These are phyloP conservation scores for Pycnomerus fuliginosus DNA, from an alignment of 2,888 invertebrate genomes.

Conservation along the genomic window DNA sequence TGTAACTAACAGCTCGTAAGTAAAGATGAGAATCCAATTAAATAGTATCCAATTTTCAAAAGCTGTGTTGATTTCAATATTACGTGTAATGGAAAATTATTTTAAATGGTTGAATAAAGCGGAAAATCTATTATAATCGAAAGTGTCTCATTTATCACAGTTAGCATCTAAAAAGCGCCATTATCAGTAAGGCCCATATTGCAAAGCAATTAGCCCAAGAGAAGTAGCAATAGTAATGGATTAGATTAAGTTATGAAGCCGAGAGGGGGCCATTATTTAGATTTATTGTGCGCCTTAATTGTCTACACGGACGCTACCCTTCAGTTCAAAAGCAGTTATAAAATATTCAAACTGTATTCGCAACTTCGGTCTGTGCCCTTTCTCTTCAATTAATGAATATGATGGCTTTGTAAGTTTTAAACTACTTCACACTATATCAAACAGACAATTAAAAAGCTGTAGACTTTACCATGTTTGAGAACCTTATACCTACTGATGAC, in stretches of 20 bases:
- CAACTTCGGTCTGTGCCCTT: slow-evolving; percentile 31
- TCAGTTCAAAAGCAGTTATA: slow-evolving; percentile 40
- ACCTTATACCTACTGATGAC: no score
- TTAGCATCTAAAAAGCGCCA: slow-evolving; percentile 24
- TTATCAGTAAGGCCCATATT: slow-evolving; percentile 29
- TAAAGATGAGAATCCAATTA: no score
- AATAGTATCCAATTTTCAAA: no score
- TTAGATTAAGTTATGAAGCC: slow-evolving; percentile 46
- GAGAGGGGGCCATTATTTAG: slow-evolving; percentile 44
- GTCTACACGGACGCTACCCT: slow-evolving; percentile 42
- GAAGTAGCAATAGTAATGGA: slow-evolving; percentile 35
- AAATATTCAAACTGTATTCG: slow-evolving; percentile 42
- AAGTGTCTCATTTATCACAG: slow-evolving; percentile 30
- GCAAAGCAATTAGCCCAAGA: slow-evolving; percentile 36
- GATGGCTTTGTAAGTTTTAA: slow-evolving; percentile 7
- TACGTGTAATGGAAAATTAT: no score
- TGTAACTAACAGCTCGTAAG: no score
- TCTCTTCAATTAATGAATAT: slow-evolving; percentile 24
- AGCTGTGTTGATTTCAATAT: no score
- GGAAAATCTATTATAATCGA: slow-evolving; percentile 32
- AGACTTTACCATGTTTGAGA: no score
- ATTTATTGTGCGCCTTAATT: slow-evolving; percentile 47
- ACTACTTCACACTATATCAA: slow-evolving; percentile 7
- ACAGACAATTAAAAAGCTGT: slow-evolving; percentile 8
- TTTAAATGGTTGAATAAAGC: slow-evolving; percentile 16